Evolutionary conservation across 2,888 invertebrate species (phyloP), one percentile per base, ranked within the genome.

Genomic region (Rugalucina vietnamica): DNA sequence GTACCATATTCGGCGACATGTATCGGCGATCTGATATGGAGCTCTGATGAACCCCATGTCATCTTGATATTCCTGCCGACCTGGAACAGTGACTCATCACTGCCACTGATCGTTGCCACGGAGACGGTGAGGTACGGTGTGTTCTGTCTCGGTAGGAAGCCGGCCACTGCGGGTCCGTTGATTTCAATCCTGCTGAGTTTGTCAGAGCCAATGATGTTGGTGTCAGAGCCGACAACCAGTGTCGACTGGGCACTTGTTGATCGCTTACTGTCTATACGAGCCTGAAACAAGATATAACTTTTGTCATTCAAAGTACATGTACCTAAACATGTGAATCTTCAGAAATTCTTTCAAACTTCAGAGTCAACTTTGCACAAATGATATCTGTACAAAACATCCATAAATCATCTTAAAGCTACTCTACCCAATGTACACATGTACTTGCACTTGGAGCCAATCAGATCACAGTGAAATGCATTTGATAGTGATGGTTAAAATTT

Each of bases 41-140:
- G 81, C 5, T 81, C 73, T 36, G 75, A 50, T 0, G 88, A 84
- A 10, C 79, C 84, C 71, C 83, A 82, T 72, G 76, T 85, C 24
- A 91, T 50, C 49, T 87, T 87, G 1, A 88, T 81, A 69, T 84
- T 80, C 12, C 79, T 43, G 27, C 87, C 88, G 5, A 90, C 85
- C 14, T 39, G 43, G n/a, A 91, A 57, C 1, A 82, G 60, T 4
- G 90, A 85, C 0, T 75, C 69, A 27, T 43, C 8, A 36, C 75
- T 83, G 29, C 90, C 88, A 12, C 32, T 87, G n/a, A 91, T 84
- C 10, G 57, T 75, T 12, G 82, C 87, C 18, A 91, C 76, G 27
- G 84, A 82, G 2, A 34, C 65, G 54, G 78, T 84, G n/a, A 90
- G 69, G 14, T 85, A 60, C 3, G 82, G 78, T 18, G 84, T 21